Evolutionary conservation across 2,888 invertebrate genomes (phyloP), one percentile per base, ranked within the genome.

Genomic region (Drosophila buzzatii): DNA sequence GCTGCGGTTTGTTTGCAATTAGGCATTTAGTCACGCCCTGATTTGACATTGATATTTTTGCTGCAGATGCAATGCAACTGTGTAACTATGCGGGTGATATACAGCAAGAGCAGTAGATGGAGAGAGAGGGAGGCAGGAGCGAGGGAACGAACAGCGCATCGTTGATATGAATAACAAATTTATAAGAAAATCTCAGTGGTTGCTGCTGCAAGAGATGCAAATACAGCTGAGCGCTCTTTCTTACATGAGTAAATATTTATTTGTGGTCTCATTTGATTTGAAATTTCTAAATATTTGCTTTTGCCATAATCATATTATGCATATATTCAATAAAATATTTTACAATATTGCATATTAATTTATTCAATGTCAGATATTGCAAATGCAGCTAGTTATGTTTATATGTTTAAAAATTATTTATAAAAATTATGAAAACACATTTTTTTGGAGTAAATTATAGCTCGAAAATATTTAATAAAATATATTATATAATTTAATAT

Each of bases 21-120:
- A 89, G 74, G 70, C 70, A 74, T 75, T 85, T 89, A 73, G 85
- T 79, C 79, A 84, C 90, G 85, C 85, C 90, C 85, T 73, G 85
- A 85, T 89, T 87, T 90, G 76, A 72, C 73, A 89, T 81, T 77
- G 89, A 90, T 90, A 85, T 68, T 41, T 27, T n/a, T 14, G 55
- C 41, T 31, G 59, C 59, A 58, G 57, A 45, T 69, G 57, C 60
- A 61, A 51, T 51, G 66, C 47, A 45, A 57, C 61, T 56, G 37
- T 64, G 49, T 59, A 59, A 61, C 45, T 27, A 76, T 76, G 76
- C 77, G 81, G 77, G 77, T 58, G 72, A 5, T n/a, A 49, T 3
- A n/a, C 9, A 31, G n/a, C 0, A n/a, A n/a, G 10, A n/a, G 31
- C 27, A 33, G 35, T 0, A 16, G 14, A 14, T 5, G 0, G 27